Evolutionary conservation across 2,113 vertebrate genomes (phyloP), one percentile per base, ranked within the genome.

Genomic region (Prolemur simus): DNA sequence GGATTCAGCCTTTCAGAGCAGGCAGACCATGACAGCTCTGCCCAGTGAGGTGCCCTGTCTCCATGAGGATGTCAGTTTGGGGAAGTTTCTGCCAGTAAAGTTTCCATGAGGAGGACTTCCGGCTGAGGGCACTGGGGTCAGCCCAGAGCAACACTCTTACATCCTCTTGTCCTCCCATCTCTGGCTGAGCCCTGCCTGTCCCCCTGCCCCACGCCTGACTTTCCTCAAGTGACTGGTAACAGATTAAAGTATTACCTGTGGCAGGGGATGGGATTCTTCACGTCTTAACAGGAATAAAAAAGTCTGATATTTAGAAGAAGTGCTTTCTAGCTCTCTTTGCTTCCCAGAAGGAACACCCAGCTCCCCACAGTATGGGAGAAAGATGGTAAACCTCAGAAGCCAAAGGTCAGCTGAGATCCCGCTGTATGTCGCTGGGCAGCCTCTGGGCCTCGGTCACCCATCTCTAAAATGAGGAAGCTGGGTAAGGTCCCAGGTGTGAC

Each of bases 41-140:
- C 29, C 76, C 39, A 14, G 9, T 0, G 0, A 42, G 89, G 73
- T 10, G 21, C 42, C 58, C 63, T 78, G 78, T 37, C 64, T 82
- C 58, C 1, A 0, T 4, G 8, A 76, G 29, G 45, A 39, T 73
- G 92, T 78, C 66, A 32, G 49, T 81, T 17, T 74, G 71, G 96
- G 95, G 92, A 88, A 84, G 71, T 88, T 81, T 66, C 84, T 94
- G 95, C 95, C 64, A 85, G 80, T 58, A 20, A 85, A 91, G 45
- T 89, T 97, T 96, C 97, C 54, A 71, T 89, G 54, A 42, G 66
- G 88, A 23, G 15, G 66, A 88, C 56, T 96, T 89, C 54, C 5
- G 34, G 85, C 49, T 56, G 73, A 89, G 91, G 86, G 23, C 63
- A 74, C 47, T 14, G 66, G 74, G 76, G 69, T 81, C 47, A 78